Conservation (phyloP, 30 jellyfish, hydroid and myxozoan species). For the Nemopilema nomurai region DNA sequence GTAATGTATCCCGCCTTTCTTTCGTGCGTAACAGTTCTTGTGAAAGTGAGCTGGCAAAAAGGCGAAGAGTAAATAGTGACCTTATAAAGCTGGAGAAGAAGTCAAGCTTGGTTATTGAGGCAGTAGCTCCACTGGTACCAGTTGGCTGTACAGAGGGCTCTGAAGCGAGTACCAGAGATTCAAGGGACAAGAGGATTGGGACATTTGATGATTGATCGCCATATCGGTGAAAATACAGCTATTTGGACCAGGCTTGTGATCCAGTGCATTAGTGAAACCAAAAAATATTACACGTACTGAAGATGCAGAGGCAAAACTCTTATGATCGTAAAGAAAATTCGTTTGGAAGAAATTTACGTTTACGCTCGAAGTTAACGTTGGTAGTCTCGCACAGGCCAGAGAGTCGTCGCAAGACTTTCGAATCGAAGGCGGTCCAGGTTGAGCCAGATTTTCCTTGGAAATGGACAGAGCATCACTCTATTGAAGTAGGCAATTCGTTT, state of each 20-base stretch:
- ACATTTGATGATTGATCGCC: too few species aligned
- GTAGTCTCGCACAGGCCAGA: constrained; percentile 2
- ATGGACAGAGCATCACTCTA: constrained; percentile 11
- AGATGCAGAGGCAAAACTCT: background rate
- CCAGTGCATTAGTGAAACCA: too few species aligned
- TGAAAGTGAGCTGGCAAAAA: background rate
- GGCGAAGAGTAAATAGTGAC: background rate
- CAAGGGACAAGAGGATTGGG: too few species aligned
- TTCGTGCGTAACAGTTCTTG: background rate
- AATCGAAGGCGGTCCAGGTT: background rate
- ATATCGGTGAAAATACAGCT: background rate
- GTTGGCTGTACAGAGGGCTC: too few species aligned
- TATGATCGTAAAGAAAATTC: background rate
- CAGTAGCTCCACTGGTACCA: background rate
- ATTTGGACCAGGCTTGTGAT: background rate
- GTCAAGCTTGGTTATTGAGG: background rate
- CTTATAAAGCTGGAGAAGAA: background rate
- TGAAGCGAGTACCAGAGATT: too few species aligned
- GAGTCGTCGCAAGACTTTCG: background rate
- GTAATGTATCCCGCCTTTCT: background rate
- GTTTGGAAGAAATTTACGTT: constrained; percentile 2
- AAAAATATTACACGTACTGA: too few species aligned
- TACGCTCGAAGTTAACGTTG: constrained; percentile 28
- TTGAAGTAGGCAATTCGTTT: constrained; percentile 5
- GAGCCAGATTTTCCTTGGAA: background rate